Base-by-base conservation (phyloP, 2,888 invertebrate species). In the Sussaba pulchella region DNA sequence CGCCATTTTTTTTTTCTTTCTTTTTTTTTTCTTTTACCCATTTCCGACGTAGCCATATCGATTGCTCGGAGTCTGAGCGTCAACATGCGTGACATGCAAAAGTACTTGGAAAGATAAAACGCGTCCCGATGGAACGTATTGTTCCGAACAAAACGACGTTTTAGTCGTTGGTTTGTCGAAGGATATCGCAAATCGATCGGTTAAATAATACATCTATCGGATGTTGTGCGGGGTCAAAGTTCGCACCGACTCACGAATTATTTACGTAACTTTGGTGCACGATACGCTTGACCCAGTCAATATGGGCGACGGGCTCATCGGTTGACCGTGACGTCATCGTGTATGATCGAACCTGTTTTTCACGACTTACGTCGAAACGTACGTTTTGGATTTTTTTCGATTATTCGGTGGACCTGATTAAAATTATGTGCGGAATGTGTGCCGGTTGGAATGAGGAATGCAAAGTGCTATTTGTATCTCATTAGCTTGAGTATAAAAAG, bases 61-160 rank as follows among this genome's bases (percentile, higher is more conserved):
- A 70, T 69, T 69, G 52, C 57, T 59, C 50, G 12, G 47, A 21
- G 64, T 19, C 12, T 10, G 21, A 4, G 63, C 39, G 17, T 39
- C 21, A 57, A 72, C 61, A 43, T 59, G 26, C 19, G 36, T 5
- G 21, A 31, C 67, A 31, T 39, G 52, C 52, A 31, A 72, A 72
- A n/a, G 14, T 1, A 0, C 36, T 31, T 17, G 1, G 57, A 14
- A 17, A 54, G 6, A 12, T 9, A 31, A 31, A 5, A 31, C 31
- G 31, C 31, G 31, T 43, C 1, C 39, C 9, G 3, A 14, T 50
- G 8, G 2, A 41, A 26, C 17, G 47, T 52, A 50, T 43, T 39
- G 24, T 36, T 39, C 17, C 61, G 2, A 24, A 61, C 21, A 10
- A 17, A 19, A 10, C 17, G n/a, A 5, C 21, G 31, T 2, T n/a